Conservation (phyloP, 2,113 vertebrate genomes). For the human region DNA sequence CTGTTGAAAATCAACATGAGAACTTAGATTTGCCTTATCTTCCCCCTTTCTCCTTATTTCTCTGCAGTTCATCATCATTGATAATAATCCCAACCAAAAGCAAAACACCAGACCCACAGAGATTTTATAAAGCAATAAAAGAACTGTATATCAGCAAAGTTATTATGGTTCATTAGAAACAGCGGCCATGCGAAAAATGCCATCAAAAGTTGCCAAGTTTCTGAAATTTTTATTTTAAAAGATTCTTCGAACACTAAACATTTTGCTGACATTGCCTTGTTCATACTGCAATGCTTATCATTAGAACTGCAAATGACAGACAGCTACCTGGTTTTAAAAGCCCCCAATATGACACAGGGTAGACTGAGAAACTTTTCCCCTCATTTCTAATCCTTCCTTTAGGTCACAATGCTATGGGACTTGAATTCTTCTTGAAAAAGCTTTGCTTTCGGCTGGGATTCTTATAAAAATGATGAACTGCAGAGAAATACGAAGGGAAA, state of each 20-base stretch:
- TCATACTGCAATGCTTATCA: neutral
- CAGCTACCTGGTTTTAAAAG: neutral
- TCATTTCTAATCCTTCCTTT: neutral
- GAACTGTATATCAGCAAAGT: neutral
- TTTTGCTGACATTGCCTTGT: neutral
- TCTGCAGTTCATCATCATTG: neutral
- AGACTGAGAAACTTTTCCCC: neutral
- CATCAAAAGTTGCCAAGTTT: neutral
- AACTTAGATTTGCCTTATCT: neutral
- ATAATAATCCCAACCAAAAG: neutral
- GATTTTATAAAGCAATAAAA: neutral
- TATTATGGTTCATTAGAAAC: conserved; percentile 9
- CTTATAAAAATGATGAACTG: neutral
- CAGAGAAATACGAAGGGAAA: neutral
- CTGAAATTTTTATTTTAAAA: conserved; percentile 45
- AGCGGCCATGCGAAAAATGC: neutral
- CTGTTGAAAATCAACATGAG: neutral
- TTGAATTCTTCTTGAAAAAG: neutral
- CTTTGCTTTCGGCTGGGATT: neutral
- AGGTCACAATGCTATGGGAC: neutral
- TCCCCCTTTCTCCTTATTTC: neutral
- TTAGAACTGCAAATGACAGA: neutral
- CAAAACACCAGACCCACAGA: neutral
- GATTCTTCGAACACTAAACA: neutral
- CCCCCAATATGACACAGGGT: neutral